These are phyloP conservation scores for Pinctada fucata DNA, from an alignment of 2,888 invertebrate genomes.

Conservation along the genomic window DNA sequence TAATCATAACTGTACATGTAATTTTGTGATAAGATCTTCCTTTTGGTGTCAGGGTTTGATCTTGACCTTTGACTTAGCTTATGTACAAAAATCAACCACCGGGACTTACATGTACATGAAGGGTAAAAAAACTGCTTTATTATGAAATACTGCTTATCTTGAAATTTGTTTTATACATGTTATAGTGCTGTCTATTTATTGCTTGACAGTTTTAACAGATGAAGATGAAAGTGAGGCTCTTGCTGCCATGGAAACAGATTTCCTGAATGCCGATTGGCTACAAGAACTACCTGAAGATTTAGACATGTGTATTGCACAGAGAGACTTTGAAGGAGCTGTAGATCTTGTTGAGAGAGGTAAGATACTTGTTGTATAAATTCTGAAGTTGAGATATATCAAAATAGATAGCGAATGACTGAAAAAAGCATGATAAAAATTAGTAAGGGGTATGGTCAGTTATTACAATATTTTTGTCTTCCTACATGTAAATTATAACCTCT, in stretches of 20 bases:
- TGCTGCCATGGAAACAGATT: conserved; percentile 66
- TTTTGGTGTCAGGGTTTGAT: no score
- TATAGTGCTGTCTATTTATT: not conserved
- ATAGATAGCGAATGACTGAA: not conserved
- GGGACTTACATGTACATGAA: no score
- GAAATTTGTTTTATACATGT: no score
- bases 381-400: not conserved
- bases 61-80: no score
- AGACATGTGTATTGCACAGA: conserved; percentile 95
- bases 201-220: conserved; percentile 56
- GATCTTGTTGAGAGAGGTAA: conserved; percentile 84
- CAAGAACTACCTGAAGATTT: conserved; percentile 94
- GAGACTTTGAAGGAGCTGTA: conserved; percentile 95
- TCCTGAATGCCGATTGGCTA: conserved; percentile 83
- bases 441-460: not conserved
- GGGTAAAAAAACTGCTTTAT: no score
- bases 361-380: not conserved
- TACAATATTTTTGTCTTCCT: not conserved
- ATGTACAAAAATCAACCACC: no score
- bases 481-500: not conserved
- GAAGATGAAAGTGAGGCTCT: conserved; percentile 48
- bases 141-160: no score
- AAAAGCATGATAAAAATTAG: not conserved
- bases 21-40: no score
- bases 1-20: no score